Percentiles rank a stretch among this genome's conserved stretches.
Conservation (phyloP, 2,888 invertebrate species). For the Tinea trinotella region DNA sequence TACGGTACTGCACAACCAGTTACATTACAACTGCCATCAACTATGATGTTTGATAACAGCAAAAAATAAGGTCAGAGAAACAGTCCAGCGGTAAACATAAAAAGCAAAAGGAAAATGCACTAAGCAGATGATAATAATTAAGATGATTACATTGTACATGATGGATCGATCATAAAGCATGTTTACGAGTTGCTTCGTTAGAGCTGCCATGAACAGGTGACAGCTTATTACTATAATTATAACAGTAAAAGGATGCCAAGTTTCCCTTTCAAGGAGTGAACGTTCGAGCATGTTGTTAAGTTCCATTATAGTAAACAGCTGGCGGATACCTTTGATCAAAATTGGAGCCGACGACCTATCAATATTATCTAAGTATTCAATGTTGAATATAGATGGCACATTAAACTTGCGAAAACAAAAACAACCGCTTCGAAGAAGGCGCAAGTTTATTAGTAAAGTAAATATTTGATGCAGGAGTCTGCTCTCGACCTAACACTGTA, state of each 20-base stretch:
- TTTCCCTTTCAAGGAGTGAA: conserved; percentile 10
- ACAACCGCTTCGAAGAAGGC: conserved; percentile 32
- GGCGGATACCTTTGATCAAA: conserved; percentile 1
- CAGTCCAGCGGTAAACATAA: not conserved
- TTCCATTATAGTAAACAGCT: not conserved
- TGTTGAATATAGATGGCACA: conserved; percentile 2
- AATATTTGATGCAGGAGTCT: conserved; percentile 23
- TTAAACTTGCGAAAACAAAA: conserved; percentile 14
- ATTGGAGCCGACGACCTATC: not conserved
- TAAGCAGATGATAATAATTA: conserved; percentile 2
- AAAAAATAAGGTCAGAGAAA: not conserved
- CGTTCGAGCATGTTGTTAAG: not conserved
- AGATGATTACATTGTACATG: not conserved
- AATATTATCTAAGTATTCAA: not conserved
- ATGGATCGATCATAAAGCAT: not conserved
- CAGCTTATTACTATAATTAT: conserved; percentile 14
- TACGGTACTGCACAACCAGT: conserved; percentile 15
- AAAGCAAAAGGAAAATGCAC: not conserved
- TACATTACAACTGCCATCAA: too few relatives aligned
- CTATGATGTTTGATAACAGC: not conserved
- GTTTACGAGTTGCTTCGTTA: conserved; percentile 11
- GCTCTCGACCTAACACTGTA: not conserved
- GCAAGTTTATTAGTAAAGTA: conserved; percentile 35
- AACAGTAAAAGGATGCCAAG: conserved; percentile 2
- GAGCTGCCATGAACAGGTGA: conserved; percentile 6